Evolutionary conservation across 2,888 invertebrate genomes (phyloP).

Genomic region (Phaonia tiefii): DNA sequence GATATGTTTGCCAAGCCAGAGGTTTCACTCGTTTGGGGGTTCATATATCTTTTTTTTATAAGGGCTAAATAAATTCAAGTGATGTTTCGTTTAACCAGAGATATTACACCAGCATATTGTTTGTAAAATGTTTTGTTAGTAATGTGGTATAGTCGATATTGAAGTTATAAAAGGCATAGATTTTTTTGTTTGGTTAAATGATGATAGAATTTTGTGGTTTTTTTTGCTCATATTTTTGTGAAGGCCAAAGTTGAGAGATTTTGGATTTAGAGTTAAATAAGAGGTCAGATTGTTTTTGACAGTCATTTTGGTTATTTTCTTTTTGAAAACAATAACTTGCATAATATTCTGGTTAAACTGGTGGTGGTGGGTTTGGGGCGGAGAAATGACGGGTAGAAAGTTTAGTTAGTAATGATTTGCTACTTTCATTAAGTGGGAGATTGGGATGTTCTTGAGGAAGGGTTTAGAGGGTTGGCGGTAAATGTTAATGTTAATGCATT

Average conservation of each 20-base stretch:
- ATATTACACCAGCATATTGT: constrained; percentile 80
- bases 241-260: constrained; percentile 3
- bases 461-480: background rate
- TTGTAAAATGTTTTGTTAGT: constrained; percentile 71
- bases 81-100: constrained; percentile 79
- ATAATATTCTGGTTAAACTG: constrained; percentile 80
- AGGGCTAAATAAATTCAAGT: constrained; percentile 79
- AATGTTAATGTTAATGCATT: constrained; percentile 50
- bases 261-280: background rate
- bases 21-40: background rate
- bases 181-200: constrained; percentile 36
- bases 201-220: constrained; percentile 21
- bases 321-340: constrained; percentile 76
- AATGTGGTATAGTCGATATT: constrained; percentile 25
- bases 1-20: background rate
- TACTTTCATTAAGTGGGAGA: background rate
- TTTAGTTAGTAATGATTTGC: too few relatives aligned
- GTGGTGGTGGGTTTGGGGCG: constrained; percentile 36
- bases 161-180: constrained; percentile 40
- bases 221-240: too few relatives aligned
- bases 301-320: constrained; percentile 28
- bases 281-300: constrained; percentile 17
- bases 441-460: constrained; percentile 13
- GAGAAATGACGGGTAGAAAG: background rate
- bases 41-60: background rate